These are phyloP conservation scores for Thomomys bottae DNA, from an alignment of 2,113 vertebrate species.

Conservation along the genomic window DNA sequence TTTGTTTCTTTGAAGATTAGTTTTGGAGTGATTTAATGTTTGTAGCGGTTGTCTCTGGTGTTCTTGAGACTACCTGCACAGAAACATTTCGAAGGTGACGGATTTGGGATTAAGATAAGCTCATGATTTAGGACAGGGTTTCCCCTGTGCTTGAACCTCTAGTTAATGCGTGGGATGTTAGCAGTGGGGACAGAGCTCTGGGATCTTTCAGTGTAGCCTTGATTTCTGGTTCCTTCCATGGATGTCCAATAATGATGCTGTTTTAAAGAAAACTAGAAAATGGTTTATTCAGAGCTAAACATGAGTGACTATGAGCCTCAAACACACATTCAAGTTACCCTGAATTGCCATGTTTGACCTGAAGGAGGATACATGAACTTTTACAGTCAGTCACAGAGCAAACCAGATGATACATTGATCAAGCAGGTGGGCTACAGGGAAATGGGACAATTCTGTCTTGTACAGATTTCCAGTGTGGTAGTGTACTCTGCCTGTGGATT, in stretches of 20 bases:
- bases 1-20: too few relatives aligned
- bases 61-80: background rate
- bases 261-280: background rate
- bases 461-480: background rate
- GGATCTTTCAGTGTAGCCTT: slow-evolving; percentile 8
- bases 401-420: background rate
- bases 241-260: background rate
- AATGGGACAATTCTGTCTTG: background rate
- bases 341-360: background rate
- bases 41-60: too few relatives aligned
- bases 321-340: background rate
- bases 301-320: too few relatives aligned
- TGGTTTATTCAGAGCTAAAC: background rate
- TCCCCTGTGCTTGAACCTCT: background rate
- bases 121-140: background rate
- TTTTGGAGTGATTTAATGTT: too few relatives aligned
- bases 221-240: slow-evolving; percentile 10
- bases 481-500: background rate
- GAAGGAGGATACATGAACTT: background rate
- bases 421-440: background rate
- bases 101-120: background rate
- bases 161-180: background rate
- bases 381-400: background rate
- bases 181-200: background rate
- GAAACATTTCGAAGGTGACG: background rate